Percentiles rank a stretch among this genome's conserved stretches.
These are phyloP conservation scores for Lithobates pipiens DNA, from an alignment of 2,797 vertebrate genomes.

Conservation along the genomic window DNA sequence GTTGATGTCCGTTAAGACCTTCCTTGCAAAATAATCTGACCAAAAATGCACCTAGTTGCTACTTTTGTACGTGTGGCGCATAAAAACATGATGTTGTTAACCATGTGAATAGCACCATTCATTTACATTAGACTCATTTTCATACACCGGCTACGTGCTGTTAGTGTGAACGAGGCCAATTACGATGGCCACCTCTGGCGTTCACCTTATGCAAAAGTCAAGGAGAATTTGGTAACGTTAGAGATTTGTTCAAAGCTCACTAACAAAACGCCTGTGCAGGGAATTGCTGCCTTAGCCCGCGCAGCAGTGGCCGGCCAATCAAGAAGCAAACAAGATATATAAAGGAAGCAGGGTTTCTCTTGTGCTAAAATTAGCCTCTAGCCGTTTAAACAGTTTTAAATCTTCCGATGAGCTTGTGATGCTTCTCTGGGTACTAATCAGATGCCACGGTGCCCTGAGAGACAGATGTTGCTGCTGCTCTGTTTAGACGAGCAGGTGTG, in stretches of 20 bases:
- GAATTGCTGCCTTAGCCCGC: neutral
- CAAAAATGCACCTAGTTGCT: too few species aligned
- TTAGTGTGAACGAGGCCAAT: too few species aligned
- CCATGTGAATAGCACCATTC: too few species aligned
- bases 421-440: conserved; percentile 16
- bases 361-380: conserved; percentile 49
- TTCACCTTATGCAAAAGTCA: neutral
- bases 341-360: conserved; percentile 46
- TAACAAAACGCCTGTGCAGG: neutral
- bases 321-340: conserved; percentile 19
- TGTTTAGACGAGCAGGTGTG: conserved; percentile 37
- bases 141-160: too few species aligned
- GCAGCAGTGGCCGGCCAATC: neutral
- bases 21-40: too few species aligned
- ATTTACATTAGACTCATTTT: too few species aligned
- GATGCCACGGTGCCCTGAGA: conserved; percentile 20
- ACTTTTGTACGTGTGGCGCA: too few species aligned
- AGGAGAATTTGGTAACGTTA: neutral
- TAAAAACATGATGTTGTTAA: too few species aligned
- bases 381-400: conserved; percentile 58
- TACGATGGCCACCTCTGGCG: neutral
- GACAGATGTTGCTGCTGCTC: conserved; percentile 10
- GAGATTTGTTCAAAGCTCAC: neutral
- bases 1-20: too few species aligned
- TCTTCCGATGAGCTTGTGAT: conserved; percentile 33